These are phyloP conservation scores for Jaculus jaculus DNA, from an alignment of 2,113 vertebrate genomes.

Conservation along the genomic window DNA sequence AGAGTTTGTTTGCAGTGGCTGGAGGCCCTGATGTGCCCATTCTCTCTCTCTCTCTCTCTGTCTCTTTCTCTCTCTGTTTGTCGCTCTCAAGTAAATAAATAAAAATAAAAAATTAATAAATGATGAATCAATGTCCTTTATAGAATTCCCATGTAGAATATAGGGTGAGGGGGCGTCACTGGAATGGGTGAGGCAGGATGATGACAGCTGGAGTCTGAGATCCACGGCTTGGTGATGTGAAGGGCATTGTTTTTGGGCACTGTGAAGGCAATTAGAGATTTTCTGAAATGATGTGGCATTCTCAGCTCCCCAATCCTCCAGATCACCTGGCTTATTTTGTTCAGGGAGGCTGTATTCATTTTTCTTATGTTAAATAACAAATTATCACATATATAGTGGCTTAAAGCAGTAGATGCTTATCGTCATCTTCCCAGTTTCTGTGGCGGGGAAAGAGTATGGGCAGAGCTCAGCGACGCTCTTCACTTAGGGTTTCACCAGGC, in stretches of 20 bases:
- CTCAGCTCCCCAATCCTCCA: neutral
- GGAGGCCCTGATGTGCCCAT: no score
- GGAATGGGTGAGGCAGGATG: neutral
- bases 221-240: neutral
- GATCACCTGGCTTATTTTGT: neutral
- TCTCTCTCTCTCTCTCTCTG: no score
- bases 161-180: neutral
- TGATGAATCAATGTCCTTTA: neutral
- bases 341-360: neutral
- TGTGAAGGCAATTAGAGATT: neutral
- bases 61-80: no score
- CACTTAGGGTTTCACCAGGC: neutral
- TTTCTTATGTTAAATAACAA: neutral
- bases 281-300: neutral
- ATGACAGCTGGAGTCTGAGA: neutral
- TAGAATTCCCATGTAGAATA: neutral
- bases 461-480: neutral
- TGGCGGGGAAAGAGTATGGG: neutral
- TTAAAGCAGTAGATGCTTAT: neutral
- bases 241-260: neutral
- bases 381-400: neutral
- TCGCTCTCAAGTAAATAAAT: no score
- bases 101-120: no score
- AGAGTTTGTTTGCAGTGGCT: no score
- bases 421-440: neutral